Percentiles rank a stretch among this genome's conserved stretches.
These are phyloP conservation scores for Muraenolepis orangiensis DNA, from an alignment of 2,797 vertebrate genomes.

Conservation along the genomic window DNA sequence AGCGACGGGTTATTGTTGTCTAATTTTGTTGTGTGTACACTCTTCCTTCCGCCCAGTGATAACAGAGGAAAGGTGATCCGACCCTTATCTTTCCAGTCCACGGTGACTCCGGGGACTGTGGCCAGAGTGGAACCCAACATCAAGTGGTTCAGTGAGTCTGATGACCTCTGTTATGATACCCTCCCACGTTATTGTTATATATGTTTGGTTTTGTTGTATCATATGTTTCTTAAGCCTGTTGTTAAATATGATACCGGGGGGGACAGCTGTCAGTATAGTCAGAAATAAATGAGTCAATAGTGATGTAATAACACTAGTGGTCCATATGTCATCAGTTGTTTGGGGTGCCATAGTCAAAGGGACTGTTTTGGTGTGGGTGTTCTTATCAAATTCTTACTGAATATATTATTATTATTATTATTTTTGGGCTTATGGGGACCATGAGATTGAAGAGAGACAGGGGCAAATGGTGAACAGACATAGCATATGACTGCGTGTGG, in stretches of 20 bases:
- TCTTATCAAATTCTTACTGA: background rate
- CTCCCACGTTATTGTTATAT: too few species aligned
- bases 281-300: background rate
- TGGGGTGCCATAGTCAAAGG: background rate
- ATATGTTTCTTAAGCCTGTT: background rate
- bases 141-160: conserved; percentile 94
- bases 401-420: background rate
- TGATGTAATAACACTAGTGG: background rate
- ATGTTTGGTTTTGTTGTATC: background rate
- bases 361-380: too few species aligned
- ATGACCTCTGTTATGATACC: background rate
- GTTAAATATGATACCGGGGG: background rate
- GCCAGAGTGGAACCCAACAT: conserved; percentile 98
- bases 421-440: too few species aligned
- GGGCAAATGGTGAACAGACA: too few species aligned
- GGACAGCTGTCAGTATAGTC: background rate
- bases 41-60: conserved; percentile 71
- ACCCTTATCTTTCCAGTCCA: conserved; percentile 88
- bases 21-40: background rate
- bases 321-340: background rate
- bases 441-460: too few species aligned
- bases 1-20: background rate
- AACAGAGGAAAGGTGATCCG: conserved; percentile 86
- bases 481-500: background rate
- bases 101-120: conserved; percentile 87